phyloP scores from a whole-genome alignment of 2,113 vertebrate species.

The Camelus dromedarius region DNA sequence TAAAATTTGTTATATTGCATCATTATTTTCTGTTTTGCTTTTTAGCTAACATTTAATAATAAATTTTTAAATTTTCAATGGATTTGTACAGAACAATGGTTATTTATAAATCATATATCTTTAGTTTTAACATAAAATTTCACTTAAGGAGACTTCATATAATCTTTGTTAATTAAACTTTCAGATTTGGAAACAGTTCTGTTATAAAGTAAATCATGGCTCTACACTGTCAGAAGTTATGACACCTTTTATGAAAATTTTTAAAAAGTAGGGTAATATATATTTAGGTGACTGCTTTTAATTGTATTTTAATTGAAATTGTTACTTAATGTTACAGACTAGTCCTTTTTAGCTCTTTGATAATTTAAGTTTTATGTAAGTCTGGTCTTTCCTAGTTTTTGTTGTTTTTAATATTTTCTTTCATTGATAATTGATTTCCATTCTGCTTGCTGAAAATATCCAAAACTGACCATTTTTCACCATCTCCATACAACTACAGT shows the following conservation, averaged over 20 bases:
- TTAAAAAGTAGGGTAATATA: neutral
- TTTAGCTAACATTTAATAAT: neutral
- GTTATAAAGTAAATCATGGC: neutral
- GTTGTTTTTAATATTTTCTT: conserved; percentile 15
- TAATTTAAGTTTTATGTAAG: conserved; percentile 3
- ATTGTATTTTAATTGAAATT: neutral
- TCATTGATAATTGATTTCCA: neutral
- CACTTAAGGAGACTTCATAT: neutral
- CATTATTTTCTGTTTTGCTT: neutral
- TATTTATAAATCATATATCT: neutral
- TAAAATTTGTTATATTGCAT: neutral
- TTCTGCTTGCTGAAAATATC: neutral
- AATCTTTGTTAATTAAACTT: conserved; percentile 12
- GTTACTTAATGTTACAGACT: neutral
- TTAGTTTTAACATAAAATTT: conserved; percentile 28
- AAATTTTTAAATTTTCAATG: neutral
- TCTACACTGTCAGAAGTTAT: neutral
- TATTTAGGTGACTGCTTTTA: neutral
- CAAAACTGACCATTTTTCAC: neutral
- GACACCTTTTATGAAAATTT: neutral
- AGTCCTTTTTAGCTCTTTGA: neutral
- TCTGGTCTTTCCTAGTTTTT: neutral
- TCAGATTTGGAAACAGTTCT: neutral
- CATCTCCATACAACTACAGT: neutral
- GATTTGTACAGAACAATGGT: neutral